Conservation (phyloP, 2,797 vertebrate genomes). For the Etheostoma perlongum region DNA sequence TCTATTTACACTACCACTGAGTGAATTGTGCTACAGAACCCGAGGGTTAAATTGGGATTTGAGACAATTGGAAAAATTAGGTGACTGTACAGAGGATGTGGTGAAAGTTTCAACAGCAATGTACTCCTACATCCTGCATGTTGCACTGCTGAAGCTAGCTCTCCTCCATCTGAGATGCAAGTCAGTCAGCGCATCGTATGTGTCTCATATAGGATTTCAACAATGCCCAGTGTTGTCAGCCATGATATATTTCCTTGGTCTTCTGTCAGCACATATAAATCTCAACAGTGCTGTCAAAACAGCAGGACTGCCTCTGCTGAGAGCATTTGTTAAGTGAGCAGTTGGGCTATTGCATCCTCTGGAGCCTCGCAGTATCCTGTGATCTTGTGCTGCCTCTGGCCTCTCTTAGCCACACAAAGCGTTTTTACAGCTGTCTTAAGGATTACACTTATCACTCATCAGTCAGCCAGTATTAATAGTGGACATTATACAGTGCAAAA, state of each 20-base stretch:
- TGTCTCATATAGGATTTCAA: slow-evolving; percentile 75
- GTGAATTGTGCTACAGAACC: slow-evolving; percentile 25
- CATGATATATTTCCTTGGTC: slow-evolving; percentile 80
- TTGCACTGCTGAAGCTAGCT: slow-evolving; percentile 48
- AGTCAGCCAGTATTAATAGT: slow-evolving; percentile 51
- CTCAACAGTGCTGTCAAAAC: slow-evolving; percentile 83
- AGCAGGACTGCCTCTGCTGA: slow-evolving; percentile 79
- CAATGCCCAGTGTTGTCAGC: slow-evolving; percentile 80
- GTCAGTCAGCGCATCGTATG: slow-evolving; percentile 75
- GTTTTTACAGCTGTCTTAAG: slow-evolving; percentile 68
- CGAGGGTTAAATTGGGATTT: slow-evolving; percentile 43
- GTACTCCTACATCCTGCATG: slow-evolving; percentile 32
- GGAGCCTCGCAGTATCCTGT: slow-evolving; percentile 73
- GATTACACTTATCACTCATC: slow-evolving; percentile 57
- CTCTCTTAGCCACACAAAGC: slow-evolving; percentile 57
- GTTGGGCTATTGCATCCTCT: slow-evolving; percentile 76
- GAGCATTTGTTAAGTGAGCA: slow-evolving; percentile 85
- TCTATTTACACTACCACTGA: slow-evolving; percentile 44
- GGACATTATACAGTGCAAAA: slow-evolving; percentile 42
- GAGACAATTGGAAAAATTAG: slow-evolving; percentile 41
- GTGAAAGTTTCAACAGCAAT: slow-evolving; percentile 43
- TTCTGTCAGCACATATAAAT: slow-evolving; percentile 80
- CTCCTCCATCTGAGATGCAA: slow-evolving; percentile 62
- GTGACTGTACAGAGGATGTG: slow-evolving; percentile 30
- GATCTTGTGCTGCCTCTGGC: slow-evolving; percentile 72